Base-by-base conservation (phyloP, 1,140 invertebrate species). In the Danaus melanippus region DNA sequence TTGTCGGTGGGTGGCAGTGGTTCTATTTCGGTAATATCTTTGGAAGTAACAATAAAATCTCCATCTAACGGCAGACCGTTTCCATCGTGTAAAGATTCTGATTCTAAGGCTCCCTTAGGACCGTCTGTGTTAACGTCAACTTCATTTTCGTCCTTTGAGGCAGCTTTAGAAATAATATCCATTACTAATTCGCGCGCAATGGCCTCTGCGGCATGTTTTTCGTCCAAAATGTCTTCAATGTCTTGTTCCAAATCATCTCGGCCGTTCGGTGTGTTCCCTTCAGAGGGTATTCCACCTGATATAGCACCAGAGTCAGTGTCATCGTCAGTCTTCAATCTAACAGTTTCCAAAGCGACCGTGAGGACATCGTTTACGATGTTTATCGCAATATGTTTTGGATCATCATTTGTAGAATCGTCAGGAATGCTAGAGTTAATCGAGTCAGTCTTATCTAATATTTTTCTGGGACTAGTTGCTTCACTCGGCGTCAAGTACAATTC, bases 401-500 rank as follows among this genome's bases (percentile, higher is more conserved):
- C 88, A 61, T 90, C 89, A 42, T 78, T 83, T 46, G 89, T 87
- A 54, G 87, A 80, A 64, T 90, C 88, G 55, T 89, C 88, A 9
- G 88, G 75, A 52, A 89, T 83, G 15, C 77, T 77, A 1, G 79
- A 83, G n/a, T 89, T 86, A 54, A 86, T 84, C 69, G 79, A 83
- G n/a, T 89, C 87, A 54, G 86, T 84, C 69, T 86, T 83, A 62
- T 86, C 84, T 68, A 71, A 67, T 56, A 63, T 67, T 79, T 83
- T 86, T 63, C 77, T 85, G 65, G 86, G 87, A 62, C 86, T 87
- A 56, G 84, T 87, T 8, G 83, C 87, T 74, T 90, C 90, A 46
- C 89, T 90, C 9, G 90, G 89, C 52, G 90, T 91, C 50, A 90
- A 72, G 68, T 91, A 91, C 41, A 89, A 84, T 62, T 91, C 90